Evolutionary conservation across 2,797 vertebrate species (phyloP), one percentile per base, ranked within the genome.

Genomic region (Lepilemur ruficaudatus): DNA sequence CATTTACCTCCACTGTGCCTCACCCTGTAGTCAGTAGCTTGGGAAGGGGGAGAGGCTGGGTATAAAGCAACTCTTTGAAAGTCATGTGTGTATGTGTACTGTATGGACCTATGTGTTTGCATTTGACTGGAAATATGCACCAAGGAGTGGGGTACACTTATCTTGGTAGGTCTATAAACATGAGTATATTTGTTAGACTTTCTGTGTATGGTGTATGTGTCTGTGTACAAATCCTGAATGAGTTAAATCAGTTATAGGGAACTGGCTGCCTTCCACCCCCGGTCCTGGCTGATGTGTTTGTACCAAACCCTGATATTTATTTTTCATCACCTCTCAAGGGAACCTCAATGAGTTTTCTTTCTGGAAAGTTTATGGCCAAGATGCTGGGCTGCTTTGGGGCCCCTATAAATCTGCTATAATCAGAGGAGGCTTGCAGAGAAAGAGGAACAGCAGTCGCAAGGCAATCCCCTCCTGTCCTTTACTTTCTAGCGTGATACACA

Each of bases 331-430:
- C 96, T 98, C 98, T 98, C 97, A 97, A 93, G 98, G 97, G 97
- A 97, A 96, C 96, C 93, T 97, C 97, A 96, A 86, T 97, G 97
- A 98, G 97, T 97, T 98, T 98, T 98, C 97, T 98, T 97, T 98
- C 97, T 96, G 97, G 96, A 83, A 98, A 97, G 97, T 98, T 98
- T 98, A 98, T 97, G 93, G 96, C 97, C 93, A 95, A 97, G 97
- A 95, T 96, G 97, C 91, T 96, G 96, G 96, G 95, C 97, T 97
- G 97, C 97, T 98, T 96, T 97, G 97, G 97, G 97, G 97, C 95
- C 89, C 93, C 97, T 97, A 96, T 98, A 98, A 98, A 98, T 97
- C 98, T 97, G 94, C 95, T 97, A 81, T 97, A 97, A 98, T 97
- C 95, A 98, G 97, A 93, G 83, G 93, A 97, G 95, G 91, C 96